phyloP scores from a whole-genome alignment of 1,140 invertebrate genomes.

The Cyrtorhinus lividipennis region DNA sequence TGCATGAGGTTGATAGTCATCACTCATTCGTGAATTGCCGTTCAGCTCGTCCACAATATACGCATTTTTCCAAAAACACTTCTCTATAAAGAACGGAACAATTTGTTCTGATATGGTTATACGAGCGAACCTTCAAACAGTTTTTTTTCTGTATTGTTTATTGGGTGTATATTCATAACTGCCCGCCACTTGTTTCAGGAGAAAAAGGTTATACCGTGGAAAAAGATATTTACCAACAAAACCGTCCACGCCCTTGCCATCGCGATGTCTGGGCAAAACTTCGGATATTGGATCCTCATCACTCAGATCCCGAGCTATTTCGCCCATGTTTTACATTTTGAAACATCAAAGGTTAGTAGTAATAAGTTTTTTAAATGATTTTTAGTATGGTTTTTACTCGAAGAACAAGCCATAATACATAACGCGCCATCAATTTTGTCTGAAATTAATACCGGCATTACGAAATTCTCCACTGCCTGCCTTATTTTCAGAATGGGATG shows the following conservation, averaged over 20 bases:
- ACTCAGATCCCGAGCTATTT: conserved; percentile 58
- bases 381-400: conserved; percentile 1
- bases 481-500: conserved; percentile 38
- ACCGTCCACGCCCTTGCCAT: conserved; percentile 48
- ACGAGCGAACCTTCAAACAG: too few species aligned
- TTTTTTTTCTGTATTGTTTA: too few species aligned
- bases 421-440: background rate
- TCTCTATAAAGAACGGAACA: too few species aligned
- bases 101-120: too few species aligned
- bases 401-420: background rate
- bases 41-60: too few species aligned
- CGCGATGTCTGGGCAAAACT: conserved; percentile 47
- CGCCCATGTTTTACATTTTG: conserved; percentile 34
- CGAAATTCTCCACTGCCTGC: background rate
- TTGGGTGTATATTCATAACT: too few species aligned
- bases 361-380: background rate
- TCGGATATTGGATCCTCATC: conserved; percentile 51
- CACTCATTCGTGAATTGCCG: too few species aligned
- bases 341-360: conserved; percentile 19
- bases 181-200: too few species aligned
- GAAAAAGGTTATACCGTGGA: conserved; percentile 39
- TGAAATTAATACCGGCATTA: background rate
- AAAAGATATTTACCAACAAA: conserved; percentile 41
- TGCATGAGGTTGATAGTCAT: too few species aligned
- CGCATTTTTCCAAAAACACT: too few species aligned